Percentiles rank a stretch among this genome's conserved stretches.
These are phyloP conservation scores for Cathartes aura DNA, from an alignment of 2,113 vertebrate genomes.

Conservation along the genomic window DNA sequence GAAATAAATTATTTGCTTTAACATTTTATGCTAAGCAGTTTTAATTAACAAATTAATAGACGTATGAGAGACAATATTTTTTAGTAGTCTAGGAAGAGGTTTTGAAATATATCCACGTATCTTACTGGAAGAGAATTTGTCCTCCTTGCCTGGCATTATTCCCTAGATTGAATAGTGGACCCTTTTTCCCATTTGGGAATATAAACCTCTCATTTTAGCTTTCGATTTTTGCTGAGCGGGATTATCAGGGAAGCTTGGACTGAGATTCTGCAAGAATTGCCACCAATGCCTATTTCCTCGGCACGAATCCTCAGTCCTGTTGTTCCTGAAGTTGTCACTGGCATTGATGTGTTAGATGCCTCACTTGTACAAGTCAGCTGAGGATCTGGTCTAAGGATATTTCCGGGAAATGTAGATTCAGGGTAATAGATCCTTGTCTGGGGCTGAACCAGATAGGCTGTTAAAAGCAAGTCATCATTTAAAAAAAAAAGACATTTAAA, in stretches of 20 bases:
- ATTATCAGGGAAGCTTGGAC: not conserved
- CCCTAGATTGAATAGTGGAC: not conserved
- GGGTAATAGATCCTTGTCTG: not conserved
- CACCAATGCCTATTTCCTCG: not conserved
- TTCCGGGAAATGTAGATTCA: not conserved
- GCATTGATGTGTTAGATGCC: not conserved
- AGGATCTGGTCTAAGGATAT: not conserved
- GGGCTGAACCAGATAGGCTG: not conserved
- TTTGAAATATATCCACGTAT: not conserved
- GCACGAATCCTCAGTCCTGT: accelerated
- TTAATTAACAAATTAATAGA: not conserved
- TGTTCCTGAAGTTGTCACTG: not conserved
- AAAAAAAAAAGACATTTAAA: not conserved
- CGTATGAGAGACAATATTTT: not conserved
- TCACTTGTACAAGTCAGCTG: not conserved
- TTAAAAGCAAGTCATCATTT: not conserved
- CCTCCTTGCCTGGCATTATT: not conserved
- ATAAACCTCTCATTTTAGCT: not conserved
- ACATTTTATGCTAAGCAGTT: not conserved
- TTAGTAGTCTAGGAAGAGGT: not conserved
- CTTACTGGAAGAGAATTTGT: not conserved
- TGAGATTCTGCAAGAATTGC: not conserved
- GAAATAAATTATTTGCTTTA: not conserved
- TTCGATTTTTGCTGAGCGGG: not conserved
- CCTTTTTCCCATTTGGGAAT: not conserved